Percentiles rank a stretch among this genome's conserved stretches.
Conservation (phyloP, 1,140 invertebrate species). For the Scaptomyza hsui region DNA sequence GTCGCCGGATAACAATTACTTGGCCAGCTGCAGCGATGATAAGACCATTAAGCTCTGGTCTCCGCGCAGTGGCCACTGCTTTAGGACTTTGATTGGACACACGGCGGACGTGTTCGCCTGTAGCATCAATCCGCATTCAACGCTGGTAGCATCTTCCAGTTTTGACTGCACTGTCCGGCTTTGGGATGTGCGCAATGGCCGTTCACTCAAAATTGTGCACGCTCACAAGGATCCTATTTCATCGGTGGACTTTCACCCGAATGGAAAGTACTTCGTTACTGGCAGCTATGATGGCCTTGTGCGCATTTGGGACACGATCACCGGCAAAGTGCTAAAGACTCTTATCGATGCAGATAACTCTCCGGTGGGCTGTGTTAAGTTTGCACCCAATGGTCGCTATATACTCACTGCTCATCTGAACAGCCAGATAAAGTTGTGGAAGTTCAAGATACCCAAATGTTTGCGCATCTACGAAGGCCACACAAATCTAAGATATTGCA, state of each 20-base stretch:
- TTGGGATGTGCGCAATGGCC: constrained; percentile 59
- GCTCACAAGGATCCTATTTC: constrained; percentile 60
- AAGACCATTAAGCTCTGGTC: constrained; percentile 48
- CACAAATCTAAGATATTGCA: constrained; percentile 49
- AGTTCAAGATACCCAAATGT: constrained; percentile 57
- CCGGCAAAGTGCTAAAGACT: constrained; percentile 44
- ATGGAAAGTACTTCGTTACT: constrained; percentile 55
- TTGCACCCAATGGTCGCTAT: constrained; percentile 64
- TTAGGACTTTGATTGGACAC: constrained; percentile 30
- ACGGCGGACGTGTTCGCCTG: constrained; percentile 45
- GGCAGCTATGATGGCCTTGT: constrained; percentile 62
- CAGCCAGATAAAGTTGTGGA: constrained; percentile 61
- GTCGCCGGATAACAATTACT: constrained; percentile 17
- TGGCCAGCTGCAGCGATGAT: constrained; percentile 62
- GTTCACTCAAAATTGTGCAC: constrained; percentile 25
- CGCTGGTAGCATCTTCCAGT: constrained; percentile 51
- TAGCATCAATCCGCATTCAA: constrained; percentile 51
- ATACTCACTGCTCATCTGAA: constrained; percentile 56
- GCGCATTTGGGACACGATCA: constrained; percentile 59
- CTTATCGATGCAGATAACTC: constrained; percentile 60
- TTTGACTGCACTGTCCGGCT: constrained; percentile 50
- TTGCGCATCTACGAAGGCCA: constrained; percentile 61
- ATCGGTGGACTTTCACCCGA: constrained; percentile 58
- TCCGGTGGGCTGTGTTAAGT: constrained; percentile 60
- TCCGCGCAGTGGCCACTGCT: constrained; percentile 13